A percentile compares a stretch with the other conserved stretches of the same genome.
Conservation (phyloP, 2,797 vertebrate species). For the Pangasius larnaudii region DNA sequence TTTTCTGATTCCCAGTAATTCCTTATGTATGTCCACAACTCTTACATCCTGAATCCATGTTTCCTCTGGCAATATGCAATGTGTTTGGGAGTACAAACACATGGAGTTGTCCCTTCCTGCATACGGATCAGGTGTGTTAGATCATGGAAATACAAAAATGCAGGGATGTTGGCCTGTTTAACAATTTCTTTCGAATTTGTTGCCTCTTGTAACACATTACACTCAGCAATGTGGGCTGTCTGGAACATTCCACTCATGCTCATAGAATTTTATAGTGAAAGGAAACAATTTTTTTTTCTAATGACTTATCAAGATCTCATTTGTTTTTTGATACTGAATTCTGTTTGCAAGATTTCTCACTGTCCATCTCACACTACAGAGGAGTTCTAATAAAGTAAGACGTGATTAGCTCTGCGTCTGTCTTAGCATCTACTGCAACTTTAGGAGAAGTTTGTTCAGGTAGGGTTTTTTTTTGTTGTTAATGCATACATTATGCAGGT, state of each 20-base stretch:
- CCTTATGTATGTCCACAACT: not conserved
- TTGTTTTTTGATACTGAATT: not conserved
- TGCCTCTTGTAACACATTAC: too few species aligned
- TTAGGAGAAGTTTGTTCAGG: not conserved
- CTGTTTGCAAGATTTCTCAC: not conserved
- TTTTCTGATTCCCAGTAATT: not conserved
- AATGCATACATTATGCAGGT: not conserved
- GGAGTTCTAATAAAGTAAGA: not conserved
- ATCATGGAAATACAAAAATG: not conserved
- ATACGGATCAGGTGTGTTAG: conserved; percentile 3
- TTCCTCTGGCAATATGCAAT: not conserved
- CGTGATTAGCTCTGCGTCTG: not conserved
- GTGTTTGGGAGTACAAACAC: conserved; percentile 8
- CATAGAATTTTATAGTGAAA: not conserved
- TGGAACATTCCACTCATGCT: not conserved
- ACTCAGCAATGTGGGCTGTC: not conserved
- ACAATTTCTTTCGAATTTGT: not conserved
- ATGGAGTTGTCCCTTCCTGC: not conserved
- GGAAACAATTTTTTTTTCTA: not conserved
- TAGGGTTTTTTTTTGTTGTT: not conserved
- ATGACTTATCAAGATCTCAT: not conserved
- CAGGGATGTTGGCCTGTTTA: not conserved
- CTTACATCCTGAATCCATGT: not conserved
- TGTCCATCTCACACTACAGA: not conserved
- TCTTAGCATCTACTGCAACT: not conserved